Evolutionary conservation across 2,797 vertebrate genomes (phyloP).

Genomic region (Mormyrus hasselquistii): DNA sequence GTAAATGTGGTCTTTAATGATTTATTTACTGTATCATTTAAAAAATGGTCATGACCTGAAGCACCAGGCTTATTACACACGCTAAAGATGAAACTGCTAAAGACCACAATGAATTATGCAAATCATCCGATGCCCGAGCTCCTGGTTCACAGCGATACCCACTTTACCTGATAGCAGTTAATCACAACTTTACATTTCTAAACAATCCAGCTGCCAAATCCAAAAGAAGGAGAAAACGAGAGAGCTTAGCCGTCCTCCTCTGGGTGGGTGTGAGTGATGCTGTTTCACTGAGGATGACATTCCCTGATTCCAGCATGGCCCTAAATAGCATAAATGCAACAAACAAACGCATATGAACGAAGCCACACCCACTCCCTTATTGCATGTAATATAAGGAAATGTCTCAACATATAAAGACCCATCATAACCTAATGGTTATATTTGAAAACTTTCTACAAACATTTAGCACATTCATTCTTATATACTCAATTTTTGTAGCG

Average conservation of each 20-base stretch:
- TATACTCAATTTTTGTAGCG: too few relatives aligned
- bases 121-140: neutral
- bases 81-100: neutral
- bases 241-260: neutral
- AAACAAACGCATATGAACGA: neutral
- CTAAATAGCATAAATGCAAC: neutral
- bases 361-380: neutral
- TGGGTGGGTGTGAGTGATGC: neutral
- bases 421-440: neutral
- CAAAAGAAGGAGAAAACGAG: neutral
- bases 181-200: neutral
- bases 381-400: neutral
- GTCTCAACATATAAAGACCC: neutral
- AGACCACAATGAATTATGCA: neutral
- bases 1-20: neutral
- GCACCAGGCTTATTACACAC: neutral
- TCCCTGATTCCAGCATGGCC: neutral
- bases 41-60: neutral
- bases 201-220: neutral
- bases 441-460: neutral
- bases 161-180: neutral
- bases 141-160: neutral
- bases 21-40: neutral
- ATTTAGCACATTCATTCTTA: neutral
- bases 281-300: neutral